These are phyloP conservation scores for Sinhomidia bicolor DNA, from an alignment of 2,888 invertebrate species.

Conservation along the genomic window DNA sequence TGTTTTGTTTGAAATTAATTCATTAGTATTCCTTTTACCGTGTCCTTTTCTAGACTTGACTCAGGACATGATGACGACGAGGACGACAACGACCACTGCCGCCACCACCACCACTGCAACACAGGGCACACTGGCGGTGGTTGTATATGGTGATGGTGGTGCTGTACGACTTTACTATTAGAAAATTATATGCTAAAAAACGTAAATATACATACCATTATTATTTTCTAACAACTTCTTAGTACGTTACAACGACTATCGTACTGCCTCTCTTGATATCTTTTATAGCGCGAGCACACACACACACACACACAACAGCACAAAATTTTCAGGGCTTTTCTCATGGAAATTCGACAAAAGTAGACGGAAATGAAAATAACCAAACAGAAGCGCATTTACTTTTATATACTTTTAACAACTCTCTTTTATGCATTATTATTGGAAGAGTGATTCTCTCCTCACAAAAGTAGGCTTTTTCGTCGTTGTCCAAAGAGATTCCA, in stretches of 20 bases:
- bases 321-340: conserved; percentile 56
- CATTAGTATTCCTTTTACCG: conserved; percentile 78
- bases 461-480: background rate
- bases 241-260: conserved; percentile 21
- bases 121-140: too few relatives aligned
- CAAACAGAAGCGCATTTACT: conserved; percentile 49
- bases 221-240: conserved; percentile 21
- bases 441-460: background rate
- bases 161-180: background rate
- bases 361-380: conserved; percentile 69
- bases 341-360: conserved; percentile 65
- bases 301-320: background rate
- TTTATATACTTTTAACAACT: conserved; percentile 34
- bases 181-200: conserved; percentile 14
- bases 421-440: conserved; percentile 5
- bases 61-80: conserved; percentile 40
- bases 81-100: conserved; percentile 19
- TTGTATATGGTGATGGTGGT: too few relatives aligned
- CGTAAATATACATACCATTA: conserved; percentile 6
- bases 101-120: too few relatives aligned
- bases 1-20: conserved; percentile 75
- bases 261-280: background rate
- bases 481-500: background rate
- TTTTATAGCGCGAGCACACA: too few relatives aligned
- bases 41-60: conserved; percentile 64